These are phyloP conservation scores for Brachylomia viminalis DNA, from an alignment of 2,888 invertebrate genomes.

Conservation along the genomic window DNA sequence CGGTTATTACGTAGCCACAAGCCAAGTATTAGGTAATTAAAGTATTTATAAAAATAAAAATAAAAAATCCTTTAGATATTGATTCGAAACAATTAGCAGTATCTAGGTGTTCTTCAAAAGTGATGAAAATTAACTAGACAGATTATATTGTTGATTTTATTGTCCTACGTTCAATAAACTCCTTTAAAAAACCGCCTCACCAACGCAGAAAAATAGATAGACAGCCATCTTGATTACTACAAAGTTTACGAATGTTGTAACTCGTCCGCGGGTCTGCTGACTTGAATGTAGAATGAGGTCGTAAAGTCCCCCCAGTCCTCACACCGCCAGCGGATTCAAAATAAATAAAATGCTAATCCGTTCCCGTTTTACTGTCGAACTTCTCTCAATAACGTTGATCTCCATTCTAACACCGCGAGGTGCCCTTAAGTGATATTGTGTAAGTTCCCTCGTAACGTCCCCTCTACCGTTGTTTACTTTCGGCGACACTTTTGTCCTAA, in stretches of 20 bases:
- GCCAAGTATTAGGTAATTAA: not conserved
- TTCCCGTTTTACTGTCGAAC: constrained; percentile 75
- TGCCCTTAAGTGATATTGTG: constrained; percentile 64
- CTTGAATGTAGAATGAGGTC: constrained; percentile 67
- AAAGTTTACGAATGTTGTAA: constrained; percentile 66
- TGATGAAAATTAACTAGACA: not conserved
- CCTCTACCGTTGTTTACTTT: constrained; percentile 51
- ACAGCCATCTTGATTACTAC: constrained; percentile 63
- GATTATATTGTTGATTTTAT: not conserved
- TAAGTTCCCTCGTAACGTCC: constrained; percentile 50
- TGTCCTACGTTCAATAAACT: constrained; percentile 31
- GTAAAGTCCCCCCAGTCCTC: constrained; percentile 64
- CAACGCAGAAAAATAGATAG: constrained; percentile 33
- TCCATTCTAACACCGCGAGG: constrained; percentile 39
- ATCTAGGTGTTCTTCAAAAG: not conserved
- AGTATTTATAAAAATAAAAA: not conserved
- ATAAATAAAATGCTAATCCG: constrained; percentile 79
- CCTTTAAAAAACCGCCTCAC: constrained; percentile 9
- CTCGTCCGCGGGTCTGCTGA: constrained; percentile 63
- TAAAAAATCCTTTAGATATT: not conserved
- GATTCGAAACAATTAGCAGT: not conserved
- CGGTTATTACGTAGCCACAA: too few species aligned
- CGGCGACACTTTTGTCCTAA: constrained; percentile 54
- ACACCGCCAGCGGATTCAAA: constrained; percentile 66
- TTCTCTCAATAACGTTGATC: constrained; percentile 74